Base-by-base conservation (phyloP, 53 echinoderm and acorn worm species). In the Holothuria leucospilota region DNA sequence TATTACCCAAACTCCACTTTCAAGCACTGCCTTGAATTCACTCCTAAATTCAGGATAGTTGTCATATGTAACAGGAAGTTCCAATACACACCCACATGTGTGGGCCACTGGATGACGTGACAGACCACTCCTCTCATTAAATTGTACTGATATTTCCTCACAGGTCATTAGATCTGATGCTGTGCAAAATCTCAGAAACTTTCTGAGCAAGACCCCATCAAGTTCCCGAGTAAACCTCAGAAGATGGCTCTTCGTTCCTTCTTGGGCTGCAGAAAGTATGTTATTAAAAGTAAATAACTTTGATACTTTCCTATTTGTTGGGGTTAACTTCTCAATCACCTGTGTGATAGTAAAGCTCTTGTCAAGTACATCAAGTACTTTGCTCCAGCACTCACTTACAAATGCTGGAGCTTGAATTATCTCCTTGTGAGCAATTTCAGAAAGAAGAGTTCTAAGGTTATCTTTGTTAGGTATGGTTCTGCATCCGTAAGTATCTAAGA, bases 11-110 rank as follows among this genome's bases (percentile, higher is more conserved):
- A 91, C 53, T 6, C 82, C 72, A 41, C 72, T 71, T 41, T 87
- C 75, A 16, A 91, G 87, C 12, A 91, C 68, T 62, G 74, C 62
- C 18, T 82, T 91, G 24, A 91, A 91, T 60, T 91, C 91, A 28
- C 72, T 69, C 20, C 91, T 72, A 81, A 91, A 91, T 59, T 91
- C 77, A 59, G 72, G 81, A 64, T 82, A 91, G 59, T 87, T 77
- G 66, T 82, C 75, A 68, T 68, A 91, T 66, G 29, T 77, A 21
- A 65, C 15, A 23, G 87, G 65, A 9, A 91, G 78, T 49, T 91
- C 85, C 29, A 91, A 59, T 46, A 87, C 60, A 79, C 64, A 86
- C 18, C 82, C 84, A 87, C 87, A 91, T 29, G 87, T 91, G 75
- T 82, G 87, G 63, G 91, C 73, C 14, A 91, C 68, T 75, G 91